Base-by-base conservation (phyloP, 2,797 vertebrate species). In the Octomys mimax region DNA sequence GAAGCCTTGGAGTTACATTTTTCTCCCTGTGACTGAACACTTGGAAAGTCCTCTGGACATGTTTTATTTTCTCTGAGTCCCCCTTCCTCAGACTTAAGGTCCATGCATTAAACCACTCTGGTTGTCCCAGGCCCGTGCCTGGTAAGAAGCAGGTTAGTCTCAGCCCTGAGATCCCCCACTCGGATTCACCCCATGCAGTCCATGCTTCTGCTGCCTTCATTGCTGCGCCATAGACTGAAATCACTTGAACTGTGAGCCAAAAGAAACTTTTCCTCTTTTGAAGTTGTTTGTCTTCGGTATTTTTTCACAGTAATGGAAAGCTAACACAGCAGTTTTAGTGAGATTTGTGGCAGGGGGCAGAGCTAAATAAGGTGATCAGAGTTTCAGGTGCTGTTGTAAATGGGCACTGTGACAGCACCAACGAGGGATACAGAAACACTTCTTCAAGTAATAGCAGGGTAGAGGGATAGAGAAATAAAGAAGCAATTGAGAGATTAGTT, bases 111-210 rank as follows among this genome's bases (percentile, higher is more conserved):
- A 33, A 24, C 19, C 85, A 28, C 28, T 66, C 46, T 3, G 19
- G 28, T 11, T 10, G 33, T 2, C 36, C 33, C 24, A 2, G 0
- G 18, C 26, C 77, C 68, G 1, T 24, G 2, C 12, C 78, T 31
- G 13, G 36, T 1, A 8, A 6, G 13, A 12, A 0, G 2, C 8
- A 3, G 5, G 0, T 19, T 4, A 39, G 21, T 33, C 77, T 86
- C 39, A 18, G 21, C 9, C 59, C 93, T 68, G 21, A n/a, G 26
- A 8, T 3, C 33, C 36, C 42, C 81, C 2, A 5, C 13, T 28
- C 9, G 0, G 75, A 4, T 26, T 46, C 21, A 1, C 19, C 73
- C 73, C 59, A 5, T 4, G 2, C 24, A 39, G 0, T 24, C 28
- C 7, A 11, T 21, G 18, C 11, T n/a, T 61, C 46, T 16, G 49